Conservation (phyloP, 2,113 vertebrate species). For the Clarias batrachus region DNA sequence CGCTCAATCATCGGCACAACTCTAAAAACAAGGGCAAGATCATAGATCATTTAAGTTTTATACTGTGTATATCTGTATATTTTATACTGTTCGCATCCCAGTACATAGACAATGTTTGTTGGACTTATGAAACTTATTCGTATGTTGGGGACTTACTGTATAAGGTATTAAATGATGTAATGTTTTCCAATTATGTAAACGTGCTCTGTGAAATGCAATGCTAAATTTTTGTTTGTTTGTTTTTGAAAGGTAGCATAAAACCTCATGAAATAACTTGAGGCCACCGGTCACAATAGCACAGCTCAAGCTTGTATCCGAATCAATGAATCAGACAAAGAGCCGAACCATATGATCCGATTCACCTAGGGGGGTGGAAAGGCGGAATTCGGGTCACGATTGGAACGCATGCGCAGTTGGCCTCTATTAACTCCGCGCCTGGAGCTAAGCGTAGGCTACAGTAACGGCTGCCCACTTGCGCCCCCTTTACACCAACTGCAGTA, state of each 20-base stretch:
- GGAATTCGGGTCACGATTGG: too few species aligned
- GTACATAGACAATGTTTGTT: too few species aligned
- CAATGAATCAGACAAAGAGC: background rate
- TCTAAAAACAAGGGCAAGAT: too few species aligned
- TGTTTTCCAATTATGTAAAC: background rate
- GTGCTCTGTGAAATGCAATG: background rate
- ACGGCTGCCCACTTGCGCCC: constrained; percentile 43
- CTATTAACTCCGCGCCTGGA: background rate
- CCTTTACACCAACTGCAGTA: constrained; percentile 29
- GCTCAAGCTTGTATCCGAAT: background rate
- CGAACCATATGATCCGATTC: background rate
- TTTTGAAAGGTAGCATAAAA: background rate
- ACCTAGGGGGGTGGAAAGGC: background rate
- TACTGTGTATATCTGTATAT: too few species aligned
- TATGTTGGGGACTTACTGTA: too few species aligned
- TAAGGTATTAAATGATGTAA: background rate
- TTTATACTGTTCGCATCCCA: too few species aligned
- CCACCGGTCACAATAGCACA: background rate
- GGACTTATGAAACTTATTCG: too few species aligned
- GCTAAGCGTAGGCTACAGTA: background rate
- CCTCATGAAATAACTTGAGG: background rate
- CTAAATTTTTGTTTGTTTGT: background rate
- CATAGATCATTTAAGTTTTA: too few species aligned
- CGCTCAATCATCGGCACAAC: too few species aligned
- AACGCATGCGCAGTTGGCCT: constrained; percentile 19